phyloP scores from a whole-genome alignment of 2,888 invertebrate species.

The Didymodactylos carnosus region DNA sequence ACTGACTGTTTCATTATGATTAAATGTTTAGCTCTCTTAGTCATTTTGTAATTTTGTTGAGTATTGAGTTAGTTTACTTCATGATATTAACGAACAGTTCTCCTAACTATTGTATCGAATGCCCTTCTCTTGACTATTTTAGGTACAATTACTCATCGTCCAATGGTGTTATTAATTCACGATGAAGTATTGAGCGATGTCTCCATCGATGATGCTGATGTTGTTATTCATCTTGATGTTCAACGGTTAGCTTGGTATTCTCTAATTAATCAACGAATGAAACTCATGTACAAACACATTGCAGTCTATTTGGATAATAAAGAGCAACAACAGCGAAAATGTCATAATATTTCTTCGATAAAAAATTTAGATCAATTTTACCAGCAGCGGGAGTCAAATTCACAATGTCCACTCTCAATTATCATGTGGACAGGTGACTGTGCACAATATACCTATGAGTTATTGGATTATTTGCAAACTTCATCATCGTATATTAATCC shows the following conservation, averaged over 20 bases:
- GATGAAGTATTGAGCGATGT: not conserved
- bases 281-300: not conserved
- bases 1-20: too few species aligned
- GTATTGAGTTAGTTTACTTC: too few species aligned
- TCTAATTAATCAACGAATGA: not conserved
- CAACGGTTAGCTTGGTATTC: not conserved
- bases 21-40: too few species aligned
- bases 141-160: not conserved
- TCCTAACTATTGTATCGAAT: too few species aligned
- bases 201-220: not conserved
- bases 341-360: not conserved
- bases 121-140: too few species aligned
- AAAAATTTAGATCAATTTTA: not conserved
- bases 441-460: not conserved
- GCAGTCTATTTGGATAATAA: not conserved
- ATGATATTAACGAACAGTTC: too few species aligned
- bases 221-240: not conserved
- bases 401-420: not conserved
- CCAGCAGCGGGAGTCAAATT: not conserved
- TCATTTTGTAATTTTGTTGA: too few species aligned
- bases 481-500: not conserved
- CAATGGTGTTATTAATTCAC: not conserved
- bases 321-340: too few species aligned
- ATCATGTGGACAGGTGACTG: not conserved
- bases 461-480: not conserved